These are phyloP conservation scores for Argyresthia goedartella DNA, from an alignment of 2,888 invertebrate species.

Conservation along the genomic window DNA sequence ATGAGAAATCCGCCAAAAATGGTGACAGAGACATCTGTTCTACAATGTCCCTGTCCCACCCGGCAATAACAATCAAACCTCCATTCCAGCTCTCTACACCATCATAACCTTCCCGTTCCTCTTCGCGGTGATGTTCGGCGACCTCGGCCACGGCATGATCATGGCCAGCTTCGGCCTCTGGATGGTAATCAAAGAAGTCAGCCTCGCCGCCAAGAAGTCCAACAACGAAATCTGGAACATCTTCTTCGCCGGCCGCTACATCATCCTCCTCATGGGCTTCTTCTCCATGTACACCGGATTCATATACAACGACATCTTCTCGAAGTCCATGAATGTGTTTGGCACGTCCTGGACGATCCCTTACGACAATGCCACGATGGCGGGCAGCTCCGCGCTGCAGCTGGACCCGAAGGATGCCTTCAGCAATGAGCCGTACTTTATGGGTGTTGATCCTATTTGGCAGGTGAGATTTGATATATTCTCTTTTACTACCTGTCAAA, in stretches of 20 bases:
- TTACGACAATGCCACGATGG: constrained; percentile 39
- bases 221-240: constrained; percentile 78
- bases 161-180: constrained; percentile 75
- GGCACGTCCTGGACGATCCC: constrained; percentile 73
- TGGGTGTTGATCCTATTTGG: constrained; percentile 83
- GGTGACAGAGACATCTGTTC: too few relatives aligned
- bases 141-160: constrained; percentile 78
- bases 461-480: too few relatives aligned
- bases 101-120: constrained; percentile 83
- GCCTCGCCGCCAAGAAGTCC: constrained; percentile 58
- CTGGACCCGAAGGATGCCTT: constrained; percentile 59
- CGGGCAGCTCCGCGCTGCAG: constrained; percentile 30
- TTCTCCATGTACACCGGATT: constrained; percentile 82
- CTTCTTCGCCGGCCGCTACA: constrained; percentile 80
- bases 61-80: too few relatives aligned
- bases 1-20: too few relatives aligned
- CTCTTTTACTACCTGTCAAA: too few relatives aligned
- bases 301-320: constrained; percentile 81
- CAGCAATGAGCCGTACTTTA: constrained; percentile 69
- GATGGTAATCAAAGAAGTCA: constrained; percentile 74
- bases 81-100: constrained; percentile 76
- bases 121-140: constrained; percentile 85
- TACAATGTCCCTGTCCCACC: too few relatives aligned
- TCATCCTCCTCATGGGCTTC: constrained; percentile 79
- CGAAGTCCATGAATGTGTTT: constrained; percentile 78